Conservation (phyloP, 2,888 invertebrate species). For the Dryocosmus kuriphilus region DNA sequence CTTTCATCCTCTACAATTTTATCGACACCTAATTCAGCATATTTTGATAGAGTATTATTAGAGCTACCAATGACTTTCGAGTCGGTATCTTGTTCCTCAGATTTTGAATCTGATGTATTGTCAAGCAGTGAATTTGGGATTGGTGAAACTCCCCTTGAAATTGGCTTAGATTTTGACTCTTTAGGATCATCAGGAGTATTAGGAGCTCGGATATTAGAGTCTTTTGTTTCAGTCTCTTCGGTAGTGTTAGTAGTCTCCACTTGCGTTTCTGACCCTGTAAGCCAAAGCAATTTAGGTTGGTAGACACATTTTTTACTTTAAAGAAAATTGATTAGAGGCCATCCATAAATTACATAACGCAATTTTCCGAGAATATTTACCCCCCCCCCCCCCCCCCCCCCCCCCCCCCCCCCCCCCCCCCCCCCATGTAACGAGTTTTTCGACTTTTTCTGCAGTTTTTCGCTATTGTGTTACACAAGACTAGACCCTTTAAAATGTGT, state of each 20-base stretch:
- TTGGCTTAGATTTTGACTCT: constrained; percentile 36
- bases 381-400: no score
- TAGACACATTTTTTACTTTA: background rate
- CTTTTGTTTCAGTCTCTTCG: constrained; percentile 12
- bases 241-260: background rate
- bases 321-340: background rate
- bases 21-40: background rate
- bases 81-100: background rate
- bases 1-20: background rate
- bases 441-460: no score
- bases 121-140: constrained; percentile 25
- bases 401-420: no score
- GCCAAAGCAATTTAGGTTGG: background rate
- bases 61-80: background rate
- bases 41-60: background rate
- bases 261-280: background rate
- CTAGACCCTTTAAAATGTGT: no score
- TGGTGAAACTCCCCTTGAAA: constrained; percentile 45
- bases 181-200: constrained; percentile 1
- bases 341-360: no score
- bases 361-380: no score
- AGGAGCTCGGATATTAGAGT: constrained; percentile 9
- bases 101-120: background rate
- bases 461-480: no score
- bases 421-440: no score